Evolutionary conservation across 1,140 invertebrate genomes (phyloP), one percentile per base, ranked within the genome.

Genomic region (Cherax quadricarinatus): DNA sequence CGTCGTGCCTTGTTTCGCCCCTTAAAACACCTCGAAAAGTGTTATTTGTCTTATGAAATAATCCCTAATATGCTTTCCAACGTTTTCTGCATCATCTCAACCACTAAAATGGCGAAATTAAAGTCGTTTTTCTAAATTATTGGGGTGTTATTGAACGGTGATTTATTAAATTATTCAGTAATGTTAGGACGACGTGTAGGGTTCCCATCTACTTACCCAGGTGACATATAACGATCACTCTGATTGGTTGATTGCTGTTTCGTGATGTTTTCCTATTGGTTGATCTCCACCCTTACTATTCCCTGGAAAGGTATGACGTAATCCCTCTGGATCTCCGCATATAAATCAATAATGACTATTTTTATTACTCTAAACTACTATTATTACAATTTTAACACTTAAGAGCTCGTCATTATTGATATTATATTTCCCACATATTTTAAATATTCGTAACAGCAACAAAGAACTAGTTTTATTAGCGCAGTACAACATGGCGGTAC

Each of bases 271-370:
- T 86, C 89, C 57, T 14, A 91, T 81, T 91, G 89, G 89, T 51
- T 70, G 18, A 86, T 62, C n/a, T 60, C 70, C 10, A 0, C 73
- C 66, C 75, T 6, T 91, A 66, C 84, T 81, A 86, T 86, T 91
- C 89, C 88, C 88, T 89, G 84, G 83, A 91, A 86, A 91, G 57
- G 84, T 86, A 91, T 91, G 89, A 91, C 89, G 83, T 81, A 86
- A 91, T 14, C 83, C 49, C 84, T n/a, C 24, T 48, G 84, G 89
- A 78, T 80, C 84, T 86, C 51, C 53, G 66, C 30, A 80, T 49
- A 21, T 48, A n/a, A 62, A 62, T n/a, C 14, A 24, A 18, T 21
- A 48, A 66, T 60, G 51, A 81, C 60, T 2, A 60, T 4, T 9
- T 70, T 70, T 18, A 24, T 73, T 4, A 83, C 24, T 75, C 7